Percentiles rank a stretch among this genome's conserved stretches.
These are phyloP conservation scores for Monoplex corrugatus DNA, from an alignment of 2,888 invertebrate genomes.

Conservation along the genomic window DNA sequence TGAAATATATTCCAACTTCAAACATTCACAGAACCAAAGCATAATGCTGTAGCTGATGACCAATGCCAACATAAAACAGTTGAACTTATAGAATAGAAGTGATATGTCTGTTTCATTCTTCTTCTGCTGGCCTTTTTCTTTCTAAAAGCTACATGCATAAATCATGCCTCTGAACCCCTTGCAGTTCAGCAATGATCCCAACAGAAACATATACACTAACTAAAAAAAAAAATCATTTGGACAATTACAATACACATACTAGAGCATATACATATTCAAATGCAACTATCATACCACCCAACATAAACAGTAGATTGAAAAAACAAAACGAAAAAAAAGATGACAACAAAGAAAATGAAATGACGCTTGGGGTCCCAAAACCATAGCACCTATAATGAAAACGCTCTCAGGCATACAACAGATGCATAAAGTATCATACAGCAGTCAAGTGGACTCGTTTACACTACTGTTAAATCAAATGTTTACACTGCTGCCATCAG, in stretches of 20 bases:
- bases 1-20: background rate
- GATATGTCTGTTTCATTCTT: background rate
- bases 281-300: too few relatives aligned
- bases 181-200: too few relatives aligned
- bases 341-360: background rate
- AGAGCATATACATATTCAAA: too few relatives aligned
- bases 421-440: conserved; percentile 23
- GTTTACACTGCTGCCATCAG: background rate
- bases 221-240: too few relatives aligned
- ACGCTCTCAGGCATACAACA: background rate
- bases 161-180: background rate
- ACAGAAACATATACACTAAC: too few relatives aligned
- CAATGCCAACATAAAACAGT: background rate
- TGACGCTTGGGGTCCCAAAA: background rate
- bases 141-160: background rate
- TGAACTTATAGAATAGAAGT: background rate
- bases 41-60: background rate
- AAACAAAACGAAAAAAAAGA: background rate
- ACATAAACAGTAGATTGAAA: too few relatives aligned
- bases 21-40: too few relatives aligned
- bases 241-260: too few relatives aligned
- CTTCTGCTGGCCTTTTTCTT: background rate
- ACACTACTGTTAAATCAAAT: background rate
- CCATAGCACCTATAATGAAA: conserved; percentile 27
- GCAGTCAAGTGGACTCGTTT: background rate